Conservation (phyloP, 2,797 vertebrate species). For the Brachyrhaphis roseni region DNA sequence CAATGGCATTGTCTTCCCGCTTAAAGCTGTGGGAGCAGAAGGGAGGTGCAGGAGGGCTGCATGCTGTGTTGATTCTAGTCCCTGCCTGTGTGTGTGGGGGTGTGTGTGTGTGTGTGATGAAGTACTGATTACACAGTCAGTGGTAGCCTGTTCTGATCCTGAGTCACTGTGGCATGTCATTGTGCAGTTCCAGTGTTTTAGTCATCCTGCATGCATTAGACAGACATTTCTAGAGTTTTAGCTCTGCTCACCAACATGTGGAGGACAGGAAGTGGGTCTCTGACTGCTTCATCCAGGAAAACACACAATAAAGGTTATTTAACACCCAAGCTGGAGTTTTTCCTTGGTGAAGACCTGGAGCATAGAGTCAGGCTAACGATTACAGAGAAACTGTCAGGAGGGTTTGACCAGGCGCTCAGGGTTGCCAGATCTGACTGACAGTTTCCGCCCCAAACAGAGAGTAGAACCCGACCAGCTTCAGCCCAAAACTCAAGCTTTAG, state of each 20-base stretch:
- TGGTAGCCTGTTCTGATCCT: slow-evolving; percentile 29
- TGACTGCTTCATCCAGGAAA: neutral
- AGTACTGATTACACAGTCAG: slow-evolving; percentile 3
- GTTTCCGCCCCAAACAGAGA: too few species aligned
- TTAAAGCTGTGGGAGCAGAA: slow-evolving; percentile 98
- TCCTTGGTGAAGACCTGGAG: neutral
- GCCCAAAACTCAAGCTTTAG: too few species aligned
- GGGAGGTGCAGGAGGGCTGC: slow-evolving; percentile 84
- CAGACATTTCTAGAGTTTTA: slow-evolving; percentile 2
- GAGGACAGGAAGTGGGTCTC: neutral
- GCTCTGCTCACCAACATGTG: neutral
- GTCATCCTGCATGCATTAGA: slow-evolving; percentile 41
- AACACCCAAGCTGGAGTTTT: neutral
- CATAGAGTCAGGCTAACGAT: neutral
- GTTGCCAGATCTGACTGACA: too few species aligned
- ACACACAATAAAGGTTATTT: neutral
- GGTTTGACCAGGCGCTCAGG: neutral
- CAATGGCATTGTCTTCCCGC: slow-evolving; percentile 96
- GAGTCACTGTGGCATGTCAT: slow-evolving; percentile 18
- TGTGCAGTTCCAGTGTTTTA: slow-evolving; percentile 3
- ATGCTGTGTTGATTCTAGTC: slow-evolving; percentile 33
- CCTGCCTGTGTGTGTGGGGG: neutral
- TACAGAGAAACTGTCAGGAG: neutral
- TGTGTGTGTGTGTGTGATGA: slow-evolving; percentile 18
- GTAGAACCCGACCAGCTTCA: too few species aligned